These are phyloP conservation scores for Colaptes auratus DNA, from an alignment of 2,113 vertebrate genomes.

Conservation along the genomic window DNA sequence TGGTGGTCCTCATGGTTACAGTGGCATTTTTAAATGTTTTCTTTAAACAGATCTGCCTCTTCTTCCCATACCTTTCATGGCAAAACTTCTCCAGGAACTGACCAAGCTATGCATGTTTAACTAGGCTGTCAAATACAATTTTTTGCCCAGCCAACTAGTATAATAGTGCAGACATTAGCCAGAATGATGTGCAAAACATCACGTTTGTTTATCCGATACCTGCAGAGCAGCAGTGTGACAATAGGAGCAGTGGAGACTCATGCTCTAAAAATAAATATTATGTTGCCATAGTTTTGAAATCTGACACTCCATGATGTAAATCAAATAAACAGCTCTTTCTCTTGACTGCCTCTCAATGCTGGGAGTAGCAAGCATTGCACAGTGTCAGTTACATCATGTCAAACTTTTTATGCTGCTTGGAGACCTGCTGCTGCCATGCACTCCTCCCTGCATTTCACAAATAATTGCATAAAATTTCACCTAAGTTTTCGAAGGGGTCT, in stretches of 20 bases:
- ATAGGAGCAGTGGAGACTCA: neutral
- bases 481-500: neutral
- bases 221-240: neutral
- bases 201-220: neutral
- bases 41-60: neutral
- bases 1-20: neutral
- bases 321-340: neutral
- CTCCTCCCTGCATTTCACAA: neutral
- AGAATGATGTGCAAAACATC: neutral
- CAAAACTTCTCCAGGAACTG: neutral
- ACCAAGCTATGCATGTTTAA: neutral
- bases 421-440: neutral
- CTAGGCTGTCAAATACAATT: neutral
- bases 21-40: neutral
- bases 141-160: neutral
- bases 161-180: neutral
- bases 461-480: neutral
- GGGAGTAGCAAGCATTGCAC: neutral
- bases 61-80: neutral
- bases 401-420: neutral
- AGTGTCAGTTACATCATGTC: neutral
- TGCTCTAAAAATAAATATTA: neutral
- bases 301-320: neutral
- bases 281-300: slow-evolving; percentile 1
- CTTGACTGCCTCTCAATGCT: neutral